A percentile compares a stretch with the other conserved stretches of the same genome.
Evolutionary conservation across 2,888 invertebrate genomes (phyloP).

Genomic region (Drosophila paramelanica): DNA sequence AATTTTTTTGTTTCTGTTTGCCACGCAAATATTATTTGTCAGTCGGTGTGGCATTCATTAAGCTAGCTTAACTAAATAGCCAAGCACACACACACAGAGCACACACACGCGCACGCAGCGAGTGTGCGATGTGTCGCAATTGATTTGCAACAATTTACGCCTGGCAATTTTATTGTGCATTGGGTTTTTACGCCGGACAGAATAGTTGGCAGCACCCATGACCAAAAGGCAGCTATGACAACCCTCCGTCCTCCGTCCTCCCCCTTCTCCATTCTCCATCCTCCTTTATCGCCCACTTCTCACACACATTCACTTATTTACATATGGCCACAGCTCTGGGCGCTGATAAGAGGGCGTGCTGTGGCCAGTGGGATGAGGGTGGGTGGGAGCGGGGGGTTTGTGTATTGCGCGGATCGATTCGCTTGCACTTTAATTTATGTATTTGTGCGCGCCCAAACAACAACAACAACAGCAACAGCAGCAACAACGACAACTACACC

Average conservation of each 20-base stretch:
- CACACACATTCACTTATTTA: conserved; percentile 44
- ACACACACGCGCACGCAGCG: conserved; percentile 1
- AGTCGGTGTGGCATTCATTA: conserved; percentile 39
- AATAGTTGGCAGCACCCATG: conserved; percentile 41
- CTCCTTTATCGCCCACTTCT: background rate
- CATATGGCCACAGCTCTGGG: conserved; percentile 44
- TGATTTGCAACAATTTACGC: conserved; percentile 53
- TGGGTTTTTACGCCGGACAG: conserved; percentile 27
- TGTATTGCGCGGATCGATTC: conserved; percentile 45
- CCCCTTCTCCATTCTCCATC: background rate
- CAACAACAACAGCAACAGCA: conserved; percentile 27
- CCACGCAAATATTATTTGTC: conserved; percentile 21
- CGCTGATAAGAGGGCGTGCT: conserved; percentile 43
- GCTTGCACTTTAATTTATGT: conserved; percentile 75
- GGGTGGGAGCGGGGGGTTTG: background rate
- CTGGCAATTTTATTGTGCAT: conserved; percentile 18
- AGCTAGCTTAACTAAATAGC: conserved; percentile 51
- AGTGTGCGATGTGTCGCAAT: conserved; percentile 46
- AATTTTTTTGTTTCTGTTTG: conserved; percentile 2
- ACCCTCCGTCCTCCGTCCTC: conserved; percentile 19
- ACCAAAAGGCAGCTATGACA: conserved; percentile 58
- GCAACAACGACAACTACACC: conserved; percentile 23
- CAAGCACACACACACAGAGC: conserved; percentile 24
- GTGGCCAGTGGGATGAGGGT: background rate
- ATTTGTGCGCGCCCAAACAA: conserved; percentile 54